Conservation (phyloP, 2,797 vertebrate genomes). For the Meda fulgida region DNA sequence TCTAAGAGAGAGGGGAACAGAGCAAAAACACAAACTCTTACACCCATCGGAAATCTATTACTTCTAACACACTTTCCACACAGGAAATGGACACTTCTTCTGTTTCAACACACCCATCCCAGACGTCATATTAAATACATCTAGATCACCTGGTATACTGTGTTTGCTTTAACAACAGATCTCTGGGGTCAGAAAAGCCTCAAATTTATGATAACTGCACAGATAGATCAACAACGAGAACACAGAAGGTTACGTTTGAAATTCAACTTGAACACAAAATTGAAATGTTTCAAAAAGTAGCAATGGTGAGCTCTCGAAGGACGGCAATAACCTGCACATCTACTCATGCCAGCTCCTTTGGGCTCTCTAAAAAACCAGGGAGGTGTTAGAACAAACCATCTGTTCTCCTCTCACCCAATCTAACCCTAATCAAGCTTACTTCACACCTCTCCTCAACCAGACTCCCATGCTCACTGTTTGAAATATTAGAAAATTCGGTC, state of each 20-base stretch:
- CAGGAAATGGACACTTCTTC: not conserved
- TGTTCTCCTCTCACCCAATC: constrained; percentile 35
- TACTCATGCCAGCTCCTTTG: not conserved
- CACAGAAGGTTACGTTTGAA: not conserved
- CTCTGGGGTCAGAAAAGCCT: constrained; percentile 14
- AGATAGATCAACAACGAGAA: not conserved
- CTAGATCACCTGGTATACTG: not conserved
- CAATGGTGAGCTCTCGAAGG: not conserved
- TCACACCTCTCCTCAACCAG: constrained; percentile 33
- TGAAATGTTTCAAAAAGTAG: not conserved
- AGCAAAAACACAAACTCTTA: constrained; percentile 4
- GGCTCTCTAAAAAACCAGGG: constrained; percentile 22
- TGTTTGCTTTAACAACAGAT: constrained; percentile 28
- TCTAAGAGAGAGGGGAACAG: constrained; percentile 74
- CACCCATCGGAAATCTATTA: not conserved
- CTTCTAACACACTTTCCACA: not conserved
- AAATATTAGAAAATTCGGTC: constrained; percentile 31
- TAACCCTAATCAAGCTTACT: constrained; percentile 38
- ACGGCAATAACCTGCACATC: not conserved
- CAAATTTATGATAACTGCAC: constrained; percentile 4
- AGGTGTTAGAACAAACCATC: constrained; percentile 46
- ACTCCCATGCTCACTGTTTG: constrained; percentile 23
- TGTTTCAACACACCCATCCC: not conserved
- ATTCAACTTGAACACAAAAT: not conserved
- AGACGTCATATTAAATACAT: constrained; percentile 9